These are phyloP conservation scores for Polyommatus icarus DNA, from an alignment of 2,888 invertebrate genomes.

Conservation along the genomic window DNA sequence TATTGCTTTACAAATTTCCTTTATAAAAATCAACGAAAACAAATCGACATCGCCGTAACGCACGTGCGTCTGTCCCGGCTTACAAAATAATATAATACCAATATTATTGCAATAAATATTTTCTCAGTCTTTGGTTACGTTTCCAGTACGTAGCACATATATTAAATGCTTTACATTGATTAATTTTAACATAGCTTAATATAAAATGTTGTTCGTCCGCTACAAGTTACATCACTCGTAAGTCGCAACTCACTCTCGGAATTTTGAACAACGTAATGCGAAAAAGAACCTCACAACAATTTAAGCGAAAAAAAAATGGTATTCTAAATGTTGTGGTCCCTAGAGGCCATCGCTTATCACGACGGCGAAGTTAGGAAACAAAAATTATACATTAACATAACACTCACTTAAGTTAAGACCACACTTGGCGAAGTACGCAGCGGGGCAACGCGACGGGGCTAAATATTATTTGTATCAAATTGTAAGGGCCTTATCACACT, in stretches of 20 bases:
- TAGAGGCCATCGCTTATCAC: neutral
- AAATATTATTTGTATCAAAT: too few relatives aligned
- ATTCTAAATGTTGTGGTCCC: neutral
- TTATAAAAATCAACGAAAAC: constrained; percentile 23
- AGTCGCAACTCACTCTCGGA: constrained; percentile 47
- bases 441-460: too few relatives aligned
- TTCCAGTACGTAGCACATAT: constrained; percentile 61
- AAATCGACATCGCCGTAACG: constrained; percentile 1
- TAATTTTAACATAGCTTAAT: constrained; percentile 48
- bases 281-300: constrained; percentile 71
- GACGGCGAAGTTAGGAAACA: neutral
- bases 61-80: constrained; percentile 35
- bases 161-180: constrained; percentile 56
- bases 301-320: constrained; percentile 40
- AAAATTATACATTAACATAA: neutral
- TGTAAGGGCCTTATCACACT: too few relatives aligned
- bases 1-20: constrained; percentile 43
- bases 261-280: constrained; percentile 75
- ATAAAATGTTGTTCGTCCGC: constrained; percentile 53
- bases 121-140: constrained; percentile 74
- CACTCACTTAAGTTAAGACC: neutral
- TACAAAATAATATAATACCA: constrained; percentile 65
- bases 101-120: constrained; percentile 69
- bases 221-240: neutral
- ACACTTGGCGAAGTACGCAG: too few relatives aligned